phyloP scores from a whole-genome alignment of 2,113 vertebrate genomes.

The Vireo altiloquus region DNA sequence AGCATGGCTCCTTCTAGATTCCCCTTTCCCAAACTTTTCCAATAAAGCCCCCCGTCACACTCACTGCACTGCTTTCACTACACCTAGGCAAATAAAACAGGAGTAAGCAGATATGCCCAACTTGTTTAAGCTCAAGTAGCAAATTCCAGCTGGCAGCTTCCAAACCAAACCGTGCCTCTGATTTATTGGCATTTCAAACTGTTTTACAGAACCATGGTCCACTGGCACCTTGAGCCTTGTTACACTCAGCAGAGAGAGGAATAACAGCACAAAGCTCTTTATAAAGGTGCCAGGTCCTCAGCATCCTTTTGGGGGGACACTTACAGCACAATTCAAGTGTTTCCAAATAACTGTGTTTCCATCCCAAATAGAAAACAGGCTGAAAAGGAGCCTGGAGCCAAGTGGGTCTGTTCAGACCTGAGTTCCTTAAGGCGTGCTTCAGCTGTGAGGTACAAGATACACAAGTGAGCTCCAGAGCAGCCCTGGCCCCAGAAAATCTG shows the following conservation, averaged over 20 bases:
- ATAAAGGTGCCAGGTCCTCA: neutral
- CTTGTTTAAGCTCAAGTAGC: neutral
- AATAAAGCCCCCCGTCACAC: neutral
- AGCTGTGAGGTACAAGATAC: neutral
- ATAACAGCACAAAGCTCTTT: neutral
- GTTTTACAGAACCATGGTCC: neutral
- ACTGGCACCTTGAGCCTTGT: neutral
- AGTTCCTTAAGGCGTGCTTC: neutral
- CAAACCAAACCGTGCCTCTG: neutral
- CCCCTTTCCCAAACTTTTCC: neutral
- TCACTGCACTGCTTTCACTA: neutral
- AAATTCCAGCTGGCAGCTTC: slow-evolving; percentile 44
- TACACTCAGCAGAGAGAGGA: neutral
- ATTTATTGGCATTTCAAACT: slow-evolving; percentile 29
- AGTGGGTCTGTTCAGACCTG: neutral
- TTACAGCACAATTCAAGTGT: neutral
- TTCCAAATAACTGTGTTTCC: neutral
- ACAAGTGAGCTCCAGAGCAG: neutral
- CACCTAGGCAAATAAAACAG: neutral
- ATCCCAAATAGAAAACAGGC: neutral
- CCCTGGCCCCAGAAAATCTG: neutral
- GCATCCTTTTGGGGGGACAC: neutral
- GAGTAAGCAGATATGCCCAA: slow-evolving; percentile 13
- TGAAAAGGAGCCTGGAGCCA: neutral
- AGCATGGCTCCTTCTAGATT: neutral